Conservation (phyloP, 37 sponge, comb jelly and placozoan species). For the Halichondria panicea region DNA sequence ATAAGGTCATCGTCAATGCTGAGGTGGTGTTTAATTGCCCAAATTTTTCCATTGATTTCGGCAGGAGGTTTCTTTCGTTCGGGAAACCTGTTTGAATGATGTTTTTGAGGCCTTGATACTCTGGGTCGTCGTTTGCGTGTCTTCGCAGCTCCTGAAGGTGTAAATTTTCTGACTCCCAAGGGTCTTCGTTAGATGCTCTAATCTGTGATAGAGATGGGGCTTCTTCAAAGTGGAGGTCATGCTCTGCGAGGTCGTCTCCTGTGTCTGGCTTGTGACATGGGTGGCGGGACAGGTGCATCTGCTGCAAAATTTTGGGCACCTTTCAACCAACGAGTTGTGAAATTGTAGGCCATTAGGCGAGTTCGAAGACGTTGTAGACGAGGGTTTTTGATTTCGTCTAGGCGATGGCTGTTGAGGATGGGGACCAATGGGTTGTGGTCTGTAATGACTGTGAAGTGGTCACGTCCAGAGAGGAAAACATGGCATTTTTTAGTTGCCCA, state of each 20-base stretch:
- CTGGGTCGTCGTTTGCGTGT: constrained; percentile 20
- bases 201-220: constrained; percentile 4
- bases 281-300: constrained; percentile 33
- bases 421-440: constrained; percentile 48
- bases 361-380: constrained; percentile 41
- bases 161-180: constrained; percentile 4
- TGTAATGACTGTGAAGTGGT: constrained; percentile 43
- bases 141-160: constrained; percentile 26
- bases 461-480: constrained; percentile 31
- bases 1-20: constrained; percentile 33
- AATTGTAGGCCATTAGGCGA: constrained; percentile 35
- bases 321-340: constrained; percentile 38
- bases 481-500: constrained; percentile 48
- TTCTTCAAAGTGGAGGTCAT: background rate
- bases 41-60: constrained; percentile 6
- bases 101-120: constrained; percentile 21
- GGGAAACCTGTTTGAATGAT: constrained; percentile 35
- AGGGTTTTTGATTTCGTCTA: constrained; percentile 60
- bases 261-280: constrained; percentile 1
- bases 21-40: constrained; percentile 16
- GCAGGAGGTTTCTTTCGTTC: background rate
- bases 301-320: constrained; percentile 26
- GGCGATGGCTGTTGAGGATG: constrained; percentile 43
- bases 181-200: background rate
- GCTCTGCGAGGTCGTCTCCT: constrained; percentile 17